Percentiles rank a stretch among this genome's conserved stretches.
Evolutionary conservation across 2,113 vertebrate genomes (phyloP).

Genomic region (Coryphaenoides rupestris): DNA sequence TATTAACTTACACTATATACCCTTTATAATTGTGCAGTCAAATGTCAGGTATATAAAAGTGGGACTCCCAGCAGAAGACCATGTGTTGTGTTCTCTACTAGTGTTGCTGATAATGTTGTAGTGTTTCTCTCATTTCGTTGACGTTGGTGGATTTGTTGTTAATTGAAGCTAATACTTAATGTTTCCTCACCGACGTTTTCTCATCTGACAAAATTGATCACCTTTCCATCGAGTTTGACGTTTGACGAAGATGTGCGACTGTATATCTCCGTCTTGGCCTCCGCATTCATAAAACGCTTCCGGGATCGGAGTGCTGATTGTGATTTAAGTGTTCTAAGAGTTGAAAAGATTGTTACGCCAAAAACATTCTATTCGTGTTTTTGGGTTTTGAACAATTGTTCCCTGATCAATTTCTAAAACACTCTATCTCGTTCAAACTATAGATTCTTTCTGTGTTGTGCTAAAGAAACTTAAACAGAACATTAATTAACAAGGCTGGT

Average conservation of each 20-base stretch:
- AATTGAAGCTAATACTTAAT: slow-evolving; percentile 35
- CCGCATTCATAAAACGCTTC: slow-evolving; percentile 33
- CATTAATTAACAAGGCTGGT: no score
- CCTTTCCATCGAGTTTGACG: slow-evolving; percentile 27
- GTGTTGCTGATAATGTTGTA: not conserved
- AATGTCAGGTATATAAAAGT: not conserved
- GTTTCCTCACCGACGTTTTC: slow-evolving; percentile 18
- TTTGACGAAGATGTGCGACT: slow-evolving; percentile 13
- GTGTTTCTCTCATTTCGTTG: slow-evolving; percentile 14
- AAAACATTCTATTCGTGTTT: not conserved
- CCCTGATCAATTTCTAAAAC: no score
- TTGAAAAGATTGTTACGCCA: no score
- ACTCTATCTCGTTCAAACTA: no score
- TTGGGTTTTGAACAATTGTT: not conserved
- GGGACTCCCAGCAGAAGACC: slow-evolving; percentile 41
- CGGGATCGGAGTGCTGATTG: slow-evolving; percentile 40
- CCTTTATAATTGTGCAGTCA: no score
- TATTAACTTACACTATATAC: no score
- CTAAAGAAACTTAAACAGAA: no score
- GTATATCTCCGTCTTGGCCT: slow-evolving; percentile 2
- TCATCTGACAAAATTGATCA: slow-evolving; percentile 7
- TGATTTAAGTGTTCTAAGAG: not conserved
- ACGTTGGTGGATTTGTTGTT: not conserved
- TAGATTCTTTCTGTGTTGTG: no score
- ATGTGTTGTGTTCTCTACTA: slow-evolving; percentile 5